Evolutionary conservation across 2,113 vertebrate genomes (phyloP).

Genomic region (Rallus limicola): DNA sequence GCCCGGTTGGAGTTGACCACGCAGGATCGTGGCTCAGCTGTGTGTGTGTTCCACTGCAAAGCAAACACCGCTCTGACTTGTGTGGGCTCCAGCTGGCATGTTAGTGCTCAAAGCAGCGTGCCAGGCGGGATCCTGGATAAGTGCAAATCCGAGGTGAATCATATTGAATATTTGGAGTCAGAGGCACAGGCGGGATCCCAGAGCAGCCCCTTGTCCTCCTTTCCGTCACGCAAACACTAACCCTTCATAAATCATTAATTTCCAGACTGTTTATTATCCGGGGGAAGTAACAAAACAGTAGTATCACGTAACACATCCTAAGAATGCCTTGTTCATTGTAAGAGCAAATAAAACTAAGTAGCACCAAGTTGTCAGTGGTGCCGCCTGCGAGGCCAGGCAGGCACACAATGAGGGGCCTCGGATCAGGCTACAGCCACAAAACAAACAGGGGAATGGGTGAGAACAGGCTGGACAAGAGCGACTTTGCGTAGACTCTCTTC

Average conservation of each 20-base stretch:
- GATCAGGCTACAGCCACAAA: neutral
- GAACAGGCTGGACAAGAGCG: neutral
- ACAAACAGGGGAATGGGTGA: neutral
- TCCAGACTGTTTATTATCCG: conserved; percentile 67
- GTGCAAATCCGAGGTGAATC: neutral
- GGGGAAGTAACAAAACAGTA: conserved; percentile 65
- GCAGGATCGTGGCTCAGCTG: neutral
- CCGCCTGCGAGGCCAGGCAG: neutral
- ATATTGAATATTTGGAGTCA: neutral
- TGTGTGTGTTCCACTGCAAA: neutral
- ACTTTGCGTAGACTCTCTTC: neutral
- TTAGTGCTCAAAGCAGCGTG: neutral
- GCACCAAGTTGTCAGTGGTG: conserved; percentile 53
- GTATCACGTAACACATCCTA: conserved; percentile 61
- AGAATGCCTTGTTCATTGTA: conserved; percentile 67
- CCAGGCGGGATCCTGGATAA: neutral
- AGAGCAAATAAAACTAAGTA: conserved; percentile 73
- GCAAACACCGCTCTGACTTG: neutral
- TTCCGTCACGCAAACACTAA: conserved; percentile 50
- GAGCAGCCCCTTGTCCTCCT: conserved; percentile 22
- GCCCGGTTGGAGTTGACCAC: neutral
- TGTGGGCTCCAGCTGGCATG: neutral
- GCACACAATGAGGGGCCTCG: conserved; percentile 19
- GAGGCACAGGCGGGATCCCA: neutral
- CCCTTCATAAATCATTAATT: conserved; percentile 69